Percentiles rank a stretch among this genome's conserved stretches.
Conservation (phyloP, 2,797 vertebrate species). For the Hemitrygon akajei region DNA sequence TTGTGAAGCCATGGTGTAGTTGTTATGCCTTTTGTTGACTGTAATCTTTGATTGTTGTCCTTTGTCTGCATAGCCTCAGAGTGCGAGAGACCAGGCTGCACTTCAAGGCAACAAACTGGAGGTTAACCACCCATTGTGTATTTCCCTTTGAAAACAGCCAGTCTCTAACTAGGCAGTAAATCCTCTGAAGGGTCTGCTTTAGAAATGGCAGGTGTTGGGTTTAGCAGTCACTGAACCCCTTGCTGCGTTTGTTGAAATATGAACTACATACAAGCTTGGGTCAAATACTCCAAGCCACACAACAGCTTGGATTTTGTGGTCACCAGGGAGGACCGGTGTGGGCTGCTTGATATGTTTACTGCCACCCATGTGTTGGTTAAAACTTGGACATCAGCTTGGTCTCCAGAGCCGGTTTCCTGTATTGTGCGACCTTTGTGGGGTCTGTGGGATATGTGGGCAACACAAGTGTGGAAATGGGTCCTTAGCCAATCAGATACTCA, state of each 20-base stretch:
- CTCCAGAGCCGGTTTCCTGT: neutral
- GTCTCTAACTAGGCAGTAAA: conserved; percentile 7
- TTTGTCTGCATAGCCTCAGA: neutral
- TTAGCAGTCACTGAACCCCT: neutral
- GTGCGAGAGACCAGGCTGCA: neutral
- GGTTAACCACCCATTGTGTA: conserved; percentile 2
- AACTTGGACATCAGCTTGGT: neutral
- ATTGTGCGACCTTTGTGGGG: neutral
- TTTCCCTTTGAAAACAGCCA: conserved; percentile 13
- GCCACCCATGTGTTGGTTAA: neutral
- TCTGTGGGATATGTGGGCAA: neutral
- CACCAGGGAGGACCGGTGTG: neutral
- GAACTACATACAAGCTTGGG: neutral
- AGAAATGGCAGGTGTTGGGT: neutral
- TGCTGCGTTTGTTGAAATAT: neutral
- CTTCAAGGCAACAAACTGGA: neutral
- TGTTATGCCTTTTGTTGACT: neutral
- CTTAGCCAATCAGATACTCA: neutral
- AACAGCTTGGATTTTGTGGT: neutral
- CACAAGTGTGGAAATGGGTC: too few species aligned
- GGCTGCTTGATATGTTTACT: too few species aligned
- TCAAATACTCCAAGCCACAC: neutral
- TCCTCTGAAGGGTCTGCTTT: neutral
- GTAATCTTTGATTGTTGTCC: neutral
- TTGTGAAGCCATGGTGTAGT: neutral